phyloP scores from a whole-genome alignment of 1,140 invertebrate genomes.

The Camponotus floridanus region DNA sequence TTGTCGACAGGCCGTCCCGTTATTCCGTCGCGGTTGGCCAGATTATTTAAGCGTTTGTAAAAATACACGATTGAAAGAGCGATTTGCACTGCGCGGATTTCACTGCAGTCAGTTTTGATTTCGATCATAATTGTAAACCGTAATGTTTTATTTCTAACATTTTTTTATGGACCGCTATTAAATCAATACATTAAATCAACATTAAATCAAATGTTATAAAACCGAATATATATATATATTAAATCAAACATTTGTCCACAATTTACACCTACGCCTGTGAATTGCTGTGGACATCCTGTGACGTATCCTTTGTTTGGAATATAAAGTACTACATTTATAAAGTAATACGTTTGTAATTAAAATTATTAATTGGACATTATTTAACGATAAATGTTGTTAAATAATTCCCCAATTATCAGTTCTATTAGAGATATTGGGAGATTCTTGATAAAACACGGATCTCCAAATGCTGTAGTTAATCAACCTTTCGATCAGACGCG shows the following conservation, averaged over 20 bases:
- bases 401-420: too few species aligned
- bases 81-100: not conserved
- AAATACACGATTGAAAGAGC: slow-evolving; percentile 45
- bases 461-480: slow-evolving; percentile 12
- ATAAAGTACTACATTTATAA: not conserved
- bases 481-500: slow-evolving; percentile 2
- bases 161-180: not conserved
- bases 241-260: not conserved
- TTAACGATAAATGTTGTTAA: not conserved
- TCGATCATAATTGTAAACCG: not conserved
- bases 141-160: not conserved
- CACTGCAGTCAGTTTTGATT: not conserved
- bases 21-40: slow-evolving; percentile 42
- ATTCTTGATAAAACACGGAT: not conserved
- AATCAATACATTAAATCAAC: not conserved
- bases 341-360: not conserved
- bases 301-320: not conserved
- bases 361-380: slow-evolving; percentile 14
- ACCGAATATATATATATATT: not conserved
- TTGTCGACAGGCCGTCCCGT: slow-evolving; percentile 47
- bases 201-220: too few species aligned
- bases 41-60: slow-evolving; percentile 66
- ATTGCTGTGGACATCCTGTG: not conserved
- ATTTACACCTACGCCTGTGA: not conserved
- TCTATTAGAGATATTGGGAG: not conserved